Evolutionary conservation across 2,888 invertebrate species (phyloP).

Genomic region (Cantharis lateralis): DNA sequence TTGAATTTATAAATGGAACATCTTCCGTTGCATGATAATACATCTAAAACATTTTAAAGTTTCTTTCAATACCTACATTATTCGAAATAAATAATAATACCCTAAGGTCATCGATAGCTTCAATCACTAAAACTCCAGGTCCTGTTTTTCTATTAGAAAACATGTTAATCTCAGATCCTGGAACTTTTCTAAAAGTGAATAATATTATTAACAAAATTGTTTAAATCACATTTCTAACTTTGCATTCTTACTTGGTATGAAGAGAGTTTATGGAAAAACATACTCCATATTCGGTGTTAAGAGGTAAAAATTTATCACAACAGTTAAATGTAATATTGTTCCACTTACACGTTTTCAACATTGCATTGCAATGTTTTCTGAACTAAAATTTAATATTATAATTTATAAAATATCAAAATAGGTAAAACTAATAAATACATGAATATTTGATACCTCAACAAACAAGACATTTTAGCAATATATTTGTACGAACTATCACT

Average conservation of each 20-base stretch:
- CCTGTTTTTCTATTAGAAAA: slow-evolving; percentile 58
- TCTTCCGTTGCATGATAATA: slow-evolving; percentile 65
- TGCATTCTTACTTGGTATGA: slow-evolving; percentile 60
- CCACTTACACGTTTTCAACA: slow-evolving; percentile 69
- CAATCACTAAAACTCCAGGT: slow-evolving; percentile 57
- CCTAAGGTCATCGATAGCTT: slow-evolving; percentile 56
- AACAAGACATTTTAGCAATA: not conserved
- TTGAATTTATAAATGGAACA: slow-evolving; percentile 61
- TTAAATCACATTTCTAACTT: not conserved
- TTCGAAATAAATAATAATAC: slow-evolving; percentile 47
- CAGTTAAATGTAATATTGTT: slow-evolving; percentile 67
- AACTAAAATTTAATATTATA: slow-evolving; percentile 39
- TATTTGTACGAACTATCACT: not conserved
- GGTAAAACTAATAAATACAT: not conserved
- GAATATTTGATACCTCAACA: not conserved
- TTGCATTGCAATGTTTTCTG: slow-evolving; percentile 58
- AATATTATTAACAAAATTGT: not conserved
- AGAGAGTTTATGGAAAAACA: slow-evolving; percentile 70
- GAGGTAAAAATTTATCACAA: slow-evolving; percentile 69
- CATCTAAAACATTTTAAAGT: slow-evolving; percentile 54
- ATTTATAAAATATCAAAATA: too few relatives aligned
- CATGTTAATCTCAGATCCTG: slow-evolving; percentile 35
- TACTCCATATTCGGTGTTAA: slow-evolving; percentile 71
- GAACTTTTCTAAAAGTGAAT: slow-evolving; percentile 21
- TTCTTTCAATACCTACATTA: not conserved